Evolutionary conservation across 2,797 vertebrate genomes (phyloP).

Genomic region (Ataeniobius toweri): DNA sequence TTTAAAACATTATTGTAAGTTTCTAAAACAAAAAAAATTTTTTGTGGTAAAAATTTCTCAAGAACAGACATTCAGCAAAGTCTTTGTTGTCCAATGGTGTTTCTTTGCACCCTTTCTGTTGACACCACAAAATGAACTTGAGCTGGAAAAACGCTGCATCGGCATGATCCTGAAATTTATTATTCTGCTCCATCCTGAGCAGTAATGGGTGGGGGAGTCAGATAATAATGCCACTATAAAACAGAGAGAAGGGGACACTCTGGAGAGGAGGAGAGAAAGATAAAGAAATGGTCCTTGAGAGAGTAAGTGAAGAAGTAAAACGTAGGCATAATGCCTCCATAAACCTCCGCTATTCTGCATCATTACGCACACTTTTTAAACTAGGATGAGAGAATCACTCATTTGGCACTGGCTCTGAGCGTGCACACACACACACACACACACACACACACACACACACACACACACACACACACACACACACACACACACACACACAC

Average conservation of each 20-base stretch:
- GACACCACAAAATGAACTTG: slow-evolving; percentile 69
- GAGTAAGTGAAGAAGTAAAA: slow-evolving; percentile 48
- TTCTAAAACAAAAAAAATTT: not conserved
- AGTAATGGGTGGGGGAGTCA: slow-evolving; percentile 72
- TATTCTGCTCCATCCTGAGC: slow-evolving; percentile 72
- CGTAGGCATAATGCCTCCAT: slow-evolving; percentile 70
- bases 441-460: not conserved
- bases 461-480: not conserved
- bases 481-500: slow-evolving; percentile 6
- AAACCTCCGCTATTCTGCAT: slow-evolving; percentile 74
- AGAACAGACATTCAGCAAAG: slow-evolving; percentile 6
- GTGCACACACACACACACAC: slow-evolving; percentile 46
- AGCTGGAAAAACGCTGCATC: slow-evolving; percentile 68
- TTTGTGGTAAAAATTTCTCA: slow-evolving; percentile 8
- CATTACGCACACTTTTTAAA: slow-evolving; percentile 73
- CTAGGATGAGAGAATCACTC: slow-evolving; percentile 64
- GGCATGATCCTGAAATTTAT: slow-evolving; percentile 73
- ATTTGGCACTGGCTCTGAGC: slow-evolving; percentile 68
- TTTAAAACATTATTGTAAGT: not conserved
- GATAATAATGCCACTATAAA: slow-evolving; percentile 76
- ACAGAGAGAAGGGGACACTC: slow-evolving; percentile 54
- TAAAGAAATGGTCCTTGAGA: slow-evolving; percentile 40
- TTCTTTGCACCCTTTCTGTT: slow-evolving; percentile 61
- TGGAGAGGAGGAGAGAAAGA: slow-evolving; percentile 30
- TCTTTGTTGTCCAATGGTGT: slow-evolving; percentile 51